Evolutionary conservation across 2,113 vertebrate species (phyloP).

Genomic region (Synchiropus splendidus): DNA sequence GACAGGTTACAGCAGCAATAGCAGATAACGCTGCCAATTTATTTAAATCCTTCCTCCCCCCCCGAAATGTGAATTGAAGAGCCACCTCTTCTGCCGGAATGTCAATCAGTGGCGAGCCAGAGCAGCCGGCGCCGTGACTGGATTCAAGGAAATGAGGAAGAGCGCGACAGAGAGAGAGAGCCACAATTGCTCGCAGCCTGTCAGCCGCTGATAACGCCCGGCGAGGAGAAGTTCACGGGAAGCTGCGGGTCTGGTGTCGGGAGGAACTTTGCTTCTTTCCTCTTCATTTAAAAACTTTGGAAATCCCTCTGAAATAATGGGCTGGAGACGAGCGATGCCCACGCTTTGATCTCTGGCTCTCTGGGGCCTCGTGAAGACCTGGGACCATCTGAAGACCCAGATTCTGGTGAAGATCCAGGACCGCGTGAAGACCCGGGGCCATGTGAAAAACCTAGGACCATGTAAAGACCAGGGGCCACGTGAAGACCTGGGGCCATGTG

Average conservation of each 20-base stretch:
- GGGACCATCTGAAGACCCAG: no score
- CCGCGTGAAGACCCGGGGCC: no score
- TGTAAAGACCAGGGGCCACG: no score
- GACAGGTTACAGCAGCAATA: slow-evolving; percentile 58
- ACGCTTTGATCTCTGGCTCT: no score
- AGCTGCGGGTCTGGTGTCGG: slow-evolving; percentile 47
- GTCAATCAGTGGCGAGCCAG: slow-evolving; percentile 62
- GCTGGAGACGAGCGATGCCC: slow-evolving; percentile 2
- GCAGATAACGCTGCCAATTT: slow-evolving; percentile 67
- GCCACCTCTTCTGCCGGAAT: slow-evolving; percentile 63
- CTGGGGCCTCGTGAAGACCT: no score
- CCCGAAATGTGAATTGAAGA: slow-evolving; percentile 63
- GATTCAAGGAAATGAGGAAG: slow-evolving; percentile 46
- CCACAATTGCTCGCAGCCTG: slow-evolving; percentile 58
- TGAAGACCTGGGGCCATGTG: no score
- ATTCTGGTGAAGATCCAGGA: no score
- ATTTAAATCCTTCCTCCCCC: slow-evolving; percentile 67
- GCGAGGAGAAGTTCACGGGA: slow-evolving; percentile 61
- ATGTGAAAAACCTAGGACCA: no score
- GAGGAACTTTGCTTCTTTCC: slow-evolving; percentile 38
- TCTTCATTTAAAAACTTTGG: slow-evolving; percentile 31
- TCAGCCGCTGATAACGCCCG: slow-evolving; percentile 63
- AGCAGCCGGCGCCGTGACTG: slow-evolving; percentile 58
- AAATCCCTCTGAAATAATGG: slow-evolving; percentile 23
- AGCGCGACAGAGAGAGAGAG: slow-evolving; percentile 46